Evolutionary conservation across 2,888 invertebrate genomes (phyloP).

Genomic region (Hetaerina titia): DNA sequence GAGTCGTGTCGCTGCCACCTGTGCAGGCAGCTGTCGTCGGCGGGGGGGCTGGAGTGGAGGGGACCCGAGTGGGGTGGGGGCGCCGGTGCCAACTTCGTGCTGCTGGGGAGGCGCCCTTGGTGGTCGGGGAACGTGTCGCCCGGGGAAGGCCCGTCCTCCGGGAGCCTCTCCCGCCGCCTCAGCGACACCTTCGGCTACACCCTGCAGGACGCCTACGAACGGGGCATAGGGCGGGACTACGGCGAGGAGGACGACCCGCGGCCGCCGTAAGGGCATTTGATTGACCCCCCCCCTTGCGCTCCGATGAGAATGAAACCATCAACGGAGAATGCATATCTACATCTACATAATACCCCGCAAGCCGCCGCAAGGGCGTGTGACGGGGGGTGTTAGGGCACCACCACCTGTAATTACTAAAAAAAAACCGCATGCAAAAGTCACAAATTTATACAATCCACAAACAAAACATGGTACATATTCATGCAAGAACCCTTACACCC

Average conservation of each 20-base stretch:
- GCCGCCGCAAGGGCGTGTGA: too few species aligned
- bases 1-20: slow-evolving; percentile 5
- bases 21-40: slow-evolving; percentile 3
- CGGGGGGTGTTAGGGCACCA: too few species aligned
- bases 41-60: neutral
- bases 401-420: too few species aligned
- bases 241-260: neutral
- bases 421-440: too few species aligned
- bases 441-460: too few species aligned
- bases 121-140: neutral
- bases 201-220: slow-evolving; percentile 69
- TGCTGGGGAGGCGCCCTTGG: neutral
- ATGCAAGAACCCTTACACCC: too few species aligned
- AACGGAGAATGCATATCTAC: too few species aligned
- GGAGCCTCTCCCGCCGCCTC: slow-evolving; percentile 59
- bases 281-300: too few species aligned
- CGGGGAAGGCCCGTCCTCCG: neutral
- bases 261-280: neutral
- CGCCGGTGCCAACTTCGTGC: neutral
- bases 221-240: slow-evolving; percentile 69
- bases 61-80: neutral
- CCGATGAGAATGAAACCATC: too few species aligned
- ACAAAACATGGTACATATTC: too few species aligned
- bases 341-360: too few species aligned
- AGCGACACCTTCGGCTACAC: slow-evolving; percentile 69